Evolutionary conservation across 1,140 invertebrate genomes (phyloP), one percentile per base, ranked within the genome.

Genomic region (Andrena cerasifolii): DNA sequence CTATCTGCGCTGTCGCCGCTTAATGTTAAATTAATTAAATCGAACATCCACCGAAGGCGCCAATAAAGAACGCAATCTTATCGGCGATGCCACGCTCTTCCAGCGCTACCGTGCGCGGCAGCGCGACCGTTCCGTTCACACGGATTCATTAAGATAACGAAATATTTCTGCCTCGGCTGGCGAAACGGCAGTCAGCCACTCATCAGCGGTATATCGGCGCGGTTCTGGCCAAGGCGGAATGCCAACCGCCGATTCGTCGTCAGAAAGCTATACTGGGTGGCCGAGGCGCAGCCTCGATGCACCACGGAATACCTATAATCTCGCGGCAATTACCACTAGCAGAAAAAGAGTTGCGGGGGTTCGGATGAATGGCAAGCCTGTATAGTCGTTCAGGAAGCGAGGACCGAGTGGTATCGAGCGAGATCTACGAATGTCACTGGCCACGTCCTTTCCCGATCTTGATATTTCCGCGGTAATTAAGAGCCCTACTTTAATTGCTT

Each of bases 241-340:
- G 82, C 78, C 51, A 78, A 49, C 63, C 66, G 82, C 80, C 78
- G 83, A 76, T 80, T 68, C 78, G 78, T 80, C 78, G 67, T 67
- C 65, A 51, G 54, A 63, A 80, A 80, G 84, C 83, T 85, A 70
- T 56, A 70, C 78, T 51, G 83, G 65, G 72, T 85, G 67, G 62
- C 70, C 63, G 45, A 36, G 28, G 54, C 16, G 49, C 65, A 68
- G 76, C 31, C 66, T 56, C 43, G 24, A 51, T 59, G 71, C 71
- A 72, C 61, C 53, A 80, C 75, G 58, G 82, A 61, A 79, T 83
- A n/a, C n/a, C n/a, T n/a, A 83, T 84, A 84, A 83, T 83, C 77
- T 84, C 66, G 77, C 63, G 53, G 43, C 82, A 58, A 58, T 83
- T 84, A 77, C 78, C 59, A 10, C 36, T 16, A 54, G 54, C 33